These are phyloP conservation scores for Misgurnus mizolepis DNA, from an alignment of 2,113 vertebrate genomes.

Conservation along the genomic window DNA sequence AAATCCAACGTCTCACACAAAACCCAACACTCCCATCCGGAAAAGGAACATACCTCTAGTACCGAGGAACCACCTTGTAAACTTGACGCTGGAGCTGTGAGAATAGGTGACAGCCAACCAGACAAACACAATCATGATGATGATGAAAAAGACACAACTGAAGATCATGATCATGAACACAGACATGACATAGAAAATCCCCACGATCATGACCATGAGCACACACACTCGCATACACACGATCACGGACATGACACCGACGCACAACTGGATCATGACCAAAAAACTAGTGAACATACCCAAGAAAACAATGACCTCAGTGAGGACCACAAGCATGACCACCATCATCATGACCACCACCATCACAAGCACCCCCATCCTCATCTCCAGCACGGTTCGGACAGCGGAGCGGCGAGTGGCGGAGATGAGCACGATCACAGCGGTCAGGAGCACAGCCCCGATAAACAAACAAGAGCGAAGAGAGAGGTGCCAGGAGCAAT, in stretches of 20 bases:
- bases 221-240: conserved; percentile 16
- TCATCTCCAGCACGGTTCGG: conserved; percentile 37
- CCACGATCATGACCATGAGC: neutral
- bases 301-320: conserved; percentile 49
- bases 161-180: conserved; percentile 4
- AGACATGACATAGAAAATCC: conserved; percentile 1
- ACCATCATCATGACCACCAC: conserved; percentile 51
- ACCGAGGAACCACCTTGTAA: conserved; percentile 3
- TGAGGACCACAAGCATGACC: conserved; percentile 11
- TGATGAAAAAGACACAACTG: neutral
- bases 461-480: conserved; percentile 61
- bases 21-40: conserved; percentile 51
- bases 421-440: conserved; percentile 13
- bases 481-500: conserved; percentile 53
- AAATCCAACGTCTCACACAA: conserved; percentile 34
- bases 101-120: conserved; percentile 26
- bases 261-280: conserved; percentile 20
- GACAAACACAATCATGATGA: conserved; percentile 6
- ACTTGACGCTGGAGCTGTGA: neutral
- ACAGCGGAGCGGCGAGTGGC: conserved; percentile 6
- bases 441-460: conserved; percentile 62
- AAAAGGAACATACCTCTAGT: conserved; percentile 55
- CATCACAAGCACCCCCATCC: conserved; percentile 50
- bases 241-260: neutral
- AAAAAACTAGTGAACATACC: conserved; percentile 51